Conservation (phyloP, 2,113 vertebrate species). For the Podarcis cretensis region DNA sequence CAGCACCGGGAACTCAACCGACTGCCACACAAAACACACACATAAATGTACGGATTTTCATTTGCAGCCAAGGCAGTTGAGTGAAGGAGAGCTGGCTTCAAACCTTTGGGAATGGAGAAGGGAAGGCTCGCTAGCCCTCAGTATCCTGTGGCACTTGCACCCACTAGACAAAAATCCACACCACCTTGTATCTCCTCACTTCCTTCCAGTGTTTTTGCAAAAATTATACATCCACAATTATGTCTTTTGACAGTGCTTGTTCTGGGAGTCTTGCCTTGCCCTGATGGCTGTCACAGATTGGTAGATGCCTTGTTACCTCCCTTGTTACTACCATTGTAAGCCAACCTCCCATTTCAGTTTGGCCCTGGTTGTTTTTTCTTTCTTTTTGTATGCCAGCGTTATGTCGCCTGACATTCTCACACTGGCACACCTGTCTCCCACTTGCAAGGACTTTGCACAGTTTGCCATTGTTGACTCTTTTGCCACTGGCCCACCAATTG, state of each 20-base stretch:
- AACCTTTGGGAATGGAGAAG: background rate
- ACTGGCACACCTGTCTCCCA: background rate
- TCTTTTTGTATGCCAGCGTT: background rate
- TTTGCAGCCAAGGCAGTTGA: background rate
- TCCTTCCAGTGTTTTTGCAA: fast-evolving
- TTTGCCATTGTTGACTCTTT: background rate
- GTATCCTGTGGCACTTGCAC: background rate
- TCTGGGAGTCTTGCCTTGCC: background rate
- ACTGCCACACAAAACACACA: background rate
- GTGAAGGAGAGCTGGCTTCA: background rate
- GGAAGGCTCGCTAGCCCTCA: background rate
- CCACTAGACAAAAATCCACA: background rate
- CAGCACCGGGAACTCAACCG: background rate
- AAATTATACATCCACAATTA: background rate
- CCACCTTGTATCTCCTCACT: background rate
- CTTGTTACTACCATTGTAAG: background rate
- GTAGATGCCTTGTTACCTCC: background rate
- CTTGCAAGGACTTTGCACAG: background rate
- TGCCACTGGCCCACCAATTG: background rate
- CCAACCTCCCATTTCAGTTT: background rate
- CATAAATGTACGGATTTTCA: background rate
- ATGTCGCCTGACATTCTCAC: background rate
- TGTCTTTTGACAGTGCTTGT: no score
- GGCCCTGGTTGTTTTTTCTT: background rate
- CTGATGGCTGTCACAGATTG: background rate